Evolutionary conservation across 2,797 vertebrate genomes (phyloP).

Genomic region (Amniataba percoides): DNA sequence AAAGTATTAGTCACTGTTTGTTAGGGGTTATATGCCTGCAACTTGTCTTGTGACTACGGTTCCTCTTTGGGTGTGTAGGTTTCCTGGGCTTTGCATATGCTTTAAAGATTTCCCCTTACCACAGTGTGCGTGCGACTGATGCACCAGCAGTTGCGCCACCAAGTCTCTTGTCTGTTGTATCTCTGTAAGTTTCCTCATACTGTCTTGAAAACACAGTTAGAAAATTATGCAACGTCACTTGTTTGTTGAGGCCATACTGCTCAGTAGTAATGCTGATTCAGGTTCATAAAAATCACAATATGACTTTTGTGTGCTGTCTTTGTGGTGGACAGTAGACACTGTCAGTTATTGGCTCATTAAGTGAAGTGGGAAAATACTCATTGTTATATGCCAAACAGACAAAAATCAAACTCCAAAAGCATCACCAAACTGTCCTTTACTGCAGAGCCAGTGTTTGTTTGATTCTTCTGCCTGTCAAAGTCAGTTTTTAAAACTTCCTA

Average conservation of each 20-base stretch:
- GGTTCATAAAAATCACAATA: background rate
- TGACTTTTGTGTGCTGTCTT: background rate
- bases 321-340: background rate
- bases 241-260: background rate
- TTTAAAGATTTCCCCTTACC: constrained; percentile 13
- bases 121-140: background rate
- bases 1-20: constrained; percentile 7
- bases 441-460: background rate
- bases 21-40: background rate
- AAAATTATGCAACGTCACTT: background rate
- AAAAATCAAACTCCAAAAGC: background rate
- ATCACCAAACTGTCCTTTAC: background rate
- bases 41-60: constrained; percentile 37
- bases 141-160: background rate
- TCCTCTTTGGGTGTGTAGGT: constrained; percentile 39
- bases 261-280: background rate
- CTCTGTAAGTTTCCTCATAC: background rate
- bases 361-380: background rate
- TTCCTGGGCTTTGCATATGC: constrained; percentile 17
- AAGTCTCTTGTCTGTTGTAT: background rate
- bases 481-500: background rate
- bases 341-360: background rate
- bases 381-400: background rate
- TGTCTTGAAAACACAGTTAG: constrained; percentile 8
- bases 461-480: constrained; percentile 17